Evolutionary conservation across 37 sponge, comb jelly and placozoan species (phyloP).

Genomic region (Bolinopsis microptera): DNA sequence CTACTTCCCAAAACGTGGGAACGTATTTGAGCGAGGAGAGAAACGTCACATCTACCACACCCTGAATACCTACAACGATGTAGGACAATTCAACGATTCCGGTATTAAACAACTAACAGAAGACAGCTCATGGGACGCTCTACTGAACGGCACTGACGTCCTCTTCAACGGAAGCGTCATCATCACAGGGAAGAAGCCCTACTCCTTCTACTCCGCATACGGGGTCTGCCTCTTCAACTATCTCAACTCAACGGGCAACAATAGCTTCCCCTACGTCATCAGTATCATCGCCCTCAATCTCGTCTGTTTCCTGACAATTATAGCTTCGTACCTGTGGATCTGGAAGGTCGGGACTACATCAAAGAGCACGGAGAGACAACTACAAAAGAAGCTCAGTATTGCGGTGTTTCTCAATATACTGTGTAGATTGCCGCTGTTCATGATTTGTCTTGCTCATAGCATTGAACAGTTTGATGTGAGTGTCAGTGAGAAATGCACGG

Average conservation of each 20-base stretch:
- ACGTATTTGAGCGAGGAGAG: neutral
- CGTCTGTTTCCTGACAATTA: constrained; percentile 33
- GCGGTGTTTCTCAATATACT: constrained; percentile 24
- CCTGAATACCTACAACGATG: neutral
- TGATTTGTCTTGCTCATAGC: constrained; percentile 9
- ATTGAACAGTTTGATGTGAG: neutral
- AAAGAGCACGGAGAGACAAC: constrained; percentile 14
- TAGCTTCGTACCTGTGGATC: neutral
- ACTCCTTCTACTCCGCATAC: constrained; percentile 31
- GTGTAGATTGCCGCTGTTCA: constrained; percentile 23
- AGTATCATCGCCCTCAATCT: constrained; percentile 15
- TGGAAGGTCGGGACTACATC: constrained; percentile 18
- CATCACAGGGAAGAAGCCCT: neutral
- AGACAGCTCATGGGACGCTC: neutral
- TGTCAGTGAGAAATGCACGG: neutral
- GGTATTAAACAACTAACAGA: neutral
- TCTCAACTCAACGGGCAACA: neutral
- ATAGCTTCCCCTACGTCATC: constrained; percentile 37
- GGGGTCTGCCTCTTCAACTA: constrained; percentile 47
- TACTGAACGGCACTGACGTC: neutral
- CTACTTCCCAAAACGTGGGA: constrained; percentile 39
- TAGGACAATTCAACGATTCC: neutral
- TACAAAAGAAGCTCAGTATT: constrained; percentile 16
- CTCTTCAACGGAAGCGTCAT: neutral
- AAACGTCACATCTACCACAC: neutral